phyloP scores from a whole-genome alignment of 1,140 invertebrate genomes.

The Teleogryllus occipitalis region DNA sequence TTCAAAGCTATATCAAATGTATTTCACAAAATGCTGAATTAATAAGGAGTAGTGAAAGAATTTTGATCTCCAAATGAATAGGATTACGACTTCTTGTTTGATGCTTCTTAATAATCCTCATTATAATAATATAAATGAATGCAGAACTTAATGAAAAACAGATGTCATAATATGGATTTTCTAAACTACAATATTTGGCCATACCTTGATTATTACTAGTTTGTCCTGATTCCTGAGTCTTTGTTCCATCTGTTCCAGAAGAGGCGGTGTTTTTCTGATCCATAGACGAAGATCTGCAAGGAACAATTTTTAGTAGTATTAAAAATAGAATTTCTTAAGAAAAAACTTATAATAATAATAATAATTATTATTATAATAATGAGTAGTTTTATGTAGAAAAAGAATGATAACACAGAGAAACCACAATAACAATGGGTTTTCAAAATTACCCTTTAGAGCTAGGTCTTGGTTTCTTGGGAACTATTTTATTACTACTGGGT shows the following conservation, averaged over 20 bases:
- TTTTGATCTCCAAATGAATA: too few species aligned
- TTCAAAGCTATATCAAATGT: too few species aligned
- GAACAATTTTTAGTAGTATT: background rate
- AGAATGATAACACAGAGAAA: background rate
- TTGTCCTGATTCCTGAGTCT: constrained; percentile 49
- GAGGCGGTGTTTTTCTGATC: constrained; percentile 39
- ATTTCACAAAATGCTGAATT: too few species aligned
- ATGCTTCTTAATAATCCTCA: too few species aligned
- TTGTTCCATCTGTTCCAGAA: constrained; percentile 42
- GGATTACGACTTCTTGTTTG: too few species aligned
- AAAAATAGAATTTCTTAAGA: background rate
- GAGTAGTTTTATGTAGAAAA: background rate
- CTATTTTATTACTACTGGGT: constrained; percentile 17
- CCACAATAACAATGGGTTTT: background rate
- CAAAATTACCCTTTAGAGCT: constrained; percentile 12
- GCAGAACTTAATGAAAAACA: too few species aligned
- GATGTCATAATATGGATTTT: too few species aligned
- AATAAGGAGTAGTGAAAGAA: too few species aligned
- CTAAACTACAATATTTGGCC: background rate
- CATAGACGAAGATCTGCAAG: constrained; percentile 40
- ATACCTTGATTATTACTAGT: constrained; percentile 47
- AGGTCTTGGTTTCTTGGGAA: background rate
- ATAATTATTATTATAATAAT: background rate
- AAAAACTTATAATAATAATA: background rate
- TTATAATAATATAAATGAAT: too few species aligned